Base-by-base conservation (phyloP, 2,113 vertebrate genomes). In the Xiphophorus maculatus region DNA sequence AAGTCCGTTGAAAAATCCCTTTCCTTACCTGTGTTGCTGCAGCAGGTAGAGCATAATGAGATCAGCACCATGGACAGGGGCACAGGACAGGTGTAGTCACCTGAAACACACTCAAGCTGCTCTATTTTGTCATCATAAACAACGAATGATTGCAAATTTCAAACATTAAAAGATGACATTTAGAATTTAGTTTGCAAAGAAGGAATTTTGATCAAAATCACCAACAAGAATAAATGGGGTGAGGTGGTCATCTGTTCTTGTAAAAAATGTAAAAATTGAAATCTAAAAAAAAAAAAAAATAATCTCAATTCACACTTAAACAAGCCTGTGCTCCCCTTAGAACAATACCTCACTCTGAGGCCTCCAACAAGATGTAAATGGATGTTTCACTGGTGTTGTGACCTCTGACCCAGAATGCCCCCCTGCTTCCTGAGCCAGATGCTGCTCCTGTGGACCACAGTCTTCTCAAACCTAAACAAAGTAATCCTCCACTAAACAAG, bases 401-500 rank as follows among this genome's bases (percentile, higher is more conserved):
- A 91, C 92, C 92, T 85, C 67, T 84, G 83, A 90, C 89, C 89
- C 66, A 14, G n/a, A 42, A 71, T 89, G 85, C 86, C 88, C 90
- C 85, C 88, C 69, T 42, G 77, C 86, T 93, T 93, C 92, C 92
- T 93, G 89, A 89, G 76, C 88, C 91, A 93, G 91, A 91, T 91
- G 92, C 88, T 86, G 90, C 91, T 93, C 88, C 90, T 89, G 90
- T 91, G 89, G 90, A 92, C 87, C 81, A 84, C 83, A 68, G 70
- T 73, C 86, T 82, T 87, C 85, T 84, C 79, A 92, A 92, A 74
- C 89, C 44, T 90, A 93, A 92, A 92, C 89, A 93, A 92, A 90
- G 89, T 93, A 91, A 93, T 90, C 90, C 91, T 92, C 89, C 90
- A 84, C 89, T 90, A 91, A 92, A 93, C 91, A 93, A 93, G 89